phyloP scores from a whole-genome alignment of 1,140 invertebrate species.

The Geopemphigus sp. region DNA sequence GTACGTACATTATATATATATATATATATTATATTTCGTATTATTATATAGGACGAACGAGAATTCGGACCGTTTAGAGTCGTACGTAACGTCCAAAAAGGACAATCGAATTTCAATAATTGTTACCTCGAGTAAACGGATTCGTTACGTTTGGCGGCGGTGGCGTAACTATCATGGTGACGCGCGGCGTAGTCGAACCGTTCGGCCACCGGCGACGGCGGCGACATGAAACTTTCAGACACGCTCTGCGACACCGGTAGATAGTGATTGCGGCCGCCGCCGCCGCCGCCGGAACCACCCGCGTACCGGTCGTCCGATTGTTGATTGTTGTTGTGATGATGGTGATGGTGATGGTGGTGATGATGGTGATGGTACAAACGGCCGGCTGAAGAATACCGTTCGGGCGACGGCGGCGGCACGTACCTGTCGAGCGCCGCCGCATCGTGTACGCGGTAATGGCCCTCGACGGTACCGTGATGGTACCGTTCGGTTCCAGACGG shows the following conservation, averaged over 20 bases:
- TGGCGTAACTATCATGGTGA: conserved; percentile 33
- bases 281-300: not conserved
- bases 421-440: conserved; percentile 38
- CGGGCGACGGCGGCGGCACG: conserved; percentile 43
- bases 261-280: conserved; percentile 14
- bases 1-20: too few relatives aligned
- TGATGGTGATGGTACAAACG: not conserved
- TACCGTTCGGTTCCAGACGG: conserved; percentile 36
- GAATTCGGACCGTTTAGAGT: too few relatives aligned
- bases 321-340: not conserved
- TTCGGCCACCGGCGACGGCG: conserved; percentile 41
- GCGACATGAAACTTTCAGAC: conserved; percentile 46
- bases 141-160: conserved; percentile 33
- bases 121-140: conserved; percentile 32
- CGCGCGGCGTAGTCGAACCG: conserved; percentile 37
- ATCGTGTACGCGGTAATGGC: conserved; percentile 42
- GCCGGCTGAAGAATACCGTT: conserved; percentile 32
- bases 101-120: too few relatives aligned
- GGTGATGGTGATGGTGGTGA: not conserved
- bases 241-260: conserved; percentile 36
- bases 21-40: too few relatives aligned
- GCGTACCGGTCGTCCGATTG: conserved; percentile 3
- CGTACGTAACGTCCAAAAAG: too few relatives aligned
- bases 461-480: conserved; percentile 44
- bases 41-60: too few relatives aligned